A percentile compares a stretch with the other conserved stretches of the same genome.
Conservation (phyloP, 2,888 invertebrate species). For the Zeuzera pyrina region DNA sequence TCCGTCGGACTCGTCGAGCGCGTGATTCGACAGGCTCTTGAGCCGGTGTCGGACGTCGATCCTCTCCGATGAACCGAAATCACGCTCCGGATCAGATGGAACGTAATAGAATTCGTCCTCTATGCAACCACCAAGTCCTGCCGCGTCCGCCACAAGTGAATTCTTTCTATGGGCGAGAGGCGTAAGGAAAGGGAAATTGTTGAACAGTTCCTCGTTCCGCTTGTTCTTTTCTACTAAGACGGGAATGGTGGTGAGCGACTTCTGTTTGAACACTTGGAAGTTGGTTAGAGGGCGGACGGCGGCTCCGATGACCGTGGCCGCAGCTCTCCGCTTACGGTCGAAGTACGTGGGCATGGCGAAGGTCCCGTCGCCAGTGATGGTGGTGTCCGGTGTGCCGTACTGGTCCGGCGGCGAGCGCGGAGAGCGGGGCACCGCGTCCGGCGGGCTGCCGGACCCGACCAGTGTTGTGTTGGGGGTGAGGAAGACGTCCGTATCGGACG, state of each 20-base stretch:
- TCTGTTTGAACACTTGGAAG: slow-evolving; percentile 64
- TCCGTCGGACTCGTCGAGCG: slow-evolving; percentile 25
- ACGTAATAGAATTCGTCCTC: slow-evolving; percentile 66
- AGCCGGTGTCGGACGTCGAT: slow-evolving; percentile 45
- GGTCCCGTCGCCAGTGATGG: slow-evolving; percentile 30
- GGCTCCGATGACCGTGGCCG: slow-evolving; percentile 37
- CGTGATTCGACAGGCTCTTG: slow-evolving; percentile 36
- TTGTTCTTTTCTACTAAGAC: slow-evolving; percentile 43
- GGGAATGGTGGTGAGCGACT: slow-evolving; percentile 62
- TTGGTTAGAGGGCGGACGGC: slow-evolving; percentile 53
- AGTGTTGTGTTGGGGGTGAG: slow-evolving; percentile 51
- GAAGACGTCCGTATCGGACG: slow-evolving; percentile 45
- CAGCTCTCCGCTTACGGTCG: slow-evolving; percentile 48
- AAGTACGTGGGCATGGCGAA: slow-evolving; percentile 66
- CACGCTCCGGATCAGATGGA: slow-evolving; percentile 43
- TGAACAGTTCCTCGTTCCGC: slow-evolving; percentile 62
- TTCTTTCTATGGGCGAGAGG: slow-evolving; percentile 70
- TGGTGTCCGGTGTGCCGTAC: slow-evolving; percentile 45
- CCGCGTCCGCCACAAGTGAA: slow-evolving; percentile 44
- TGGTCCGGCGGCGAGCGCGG: slow-evolving; percentile 34
- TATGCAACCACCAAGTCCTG: slow-evolving; percentile 49
- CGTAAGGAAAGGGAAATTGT: slow-evolving; percentile 72
- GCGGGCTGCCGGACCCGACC: slow-evolving; percentile 21
- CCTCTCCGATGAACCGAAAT: slow-evolving; percentile 25
- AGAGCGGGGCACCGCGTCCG: slow-evolving; percentile 47